Base-by-base conservation (phyloP, 1,140 invertebrate genomes). In the Lepeophtheirus salmonis region DNA sequence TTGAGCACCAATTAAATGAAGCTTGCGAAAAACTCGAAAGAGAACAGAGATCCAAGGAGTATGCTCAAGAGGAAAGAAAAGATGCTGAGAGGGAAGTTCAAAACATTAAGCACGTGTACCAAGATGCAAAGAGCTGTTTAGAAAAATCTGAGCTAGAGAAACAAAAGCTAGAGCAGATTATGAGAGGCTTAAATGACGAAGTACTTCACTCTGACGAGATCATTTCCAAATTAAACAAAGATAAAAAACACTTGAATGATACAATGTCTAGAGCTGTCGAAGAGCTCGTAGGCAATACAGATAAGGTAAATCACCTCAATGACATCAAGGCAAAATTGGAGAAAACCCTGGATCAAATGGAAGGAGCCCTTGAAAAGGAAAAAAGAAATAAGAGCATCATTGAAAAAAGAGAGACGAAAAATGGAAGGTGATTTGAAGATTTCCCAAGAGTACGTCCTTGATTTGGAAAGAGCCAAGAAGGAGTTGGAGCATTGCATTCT, bases 301-400 rank as follows among this genome's bases (percentile, higher is more conserved):
- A 76, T 75, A 64, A 79, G 78, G 68, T 77, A 72, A 59, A 75
- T 75, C 66, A 72, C 76, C 81, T 97, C 68, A 97, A 90, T 79
- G 97, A 98, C 75, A 87, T 97, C 62, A 97, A 97, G 77, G 80
- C 86, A 55, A 98, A 98, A 76, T 78, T 98, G 66, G 95, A 97
- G 76, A 88, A 94, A 71, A 96, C 91, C 66, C 80, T 98, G 60
- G 92, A 97, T 70, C 91, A 96, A 76, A 78, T 97, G 65, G 91
- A 97, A 75, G 92, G 97, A 70, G 89, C 86, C 48, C 75, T 97
- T 60, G 91, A 95, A 75, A 86, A 91, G 67, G 95, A 98, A 75
- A 96, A 97, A 85, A 96, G 97, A 80, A 79, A 91, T 62, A 85
- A 83, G 66, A 89, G 83, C 69, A 94, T 98, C 74, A 84, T 97